Conservation (phyloP, 2,888 invertebrate genomes). For the Tyria jacobaeae region DNA sequence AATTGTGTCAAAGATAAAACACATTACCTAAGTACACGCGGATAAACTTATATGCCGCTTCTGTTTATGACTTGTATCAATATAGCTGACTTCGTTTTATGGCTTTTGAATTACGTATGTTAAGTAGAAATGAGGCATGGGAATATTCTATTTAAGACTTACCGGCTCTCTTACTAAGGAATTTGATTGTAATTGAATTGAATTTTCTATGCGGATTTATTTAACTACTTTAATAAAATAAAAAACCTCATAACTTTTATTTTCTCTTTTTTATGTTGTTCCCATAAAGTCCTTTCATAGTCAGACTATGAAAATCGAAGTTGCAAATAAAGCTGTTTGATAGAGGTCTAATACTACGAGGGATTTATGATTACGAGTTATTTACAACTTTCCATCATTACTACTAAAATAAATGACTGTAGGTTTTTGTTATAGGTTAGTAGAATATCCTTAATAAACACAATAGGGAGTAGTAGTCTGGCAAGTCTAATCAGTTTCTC, state of each 20-base stretch:
- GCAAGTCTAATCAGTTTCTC: not conserved
- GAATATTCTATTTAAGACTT: constrained; percentile 63
- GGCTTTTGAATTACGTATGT: constrained; percentile 74
- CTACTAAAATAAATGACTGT: constrained; percentile 28
- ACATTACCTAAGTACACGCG: no score
- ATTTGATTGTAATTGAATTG: constrained; percentile 63
- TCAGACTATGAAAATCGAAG: constrained; percentile 46
- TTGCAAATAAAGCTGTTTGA: constrained; percentile 31
- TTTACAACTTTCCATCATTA: constrained; percentile 32
- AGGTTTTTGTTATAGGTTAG: constrained; percentile 23
- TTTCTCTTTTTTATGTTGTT: constrained; percentile 40
- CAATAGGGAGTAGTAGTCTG: not conserved
- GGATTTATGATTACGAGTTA: constrained; percentile 30
- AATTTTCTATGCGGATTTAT: constrained; percentile 44
- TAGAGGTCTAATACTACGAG: constrained; percentile 30
- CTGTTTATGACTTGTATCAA: constrained; percentile 47
- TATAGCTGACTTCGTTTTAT: constrained; percentile 63
- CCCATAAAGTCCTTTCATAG: constrained; percentile 49
- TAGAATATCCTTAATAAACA: constrained; percentile 14
- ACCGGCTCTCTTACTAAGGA: constrained; percentile 46
- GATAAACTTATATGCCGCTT: no score
- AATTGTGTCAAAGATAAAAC: no score
- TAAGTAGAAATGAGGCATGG: constrained; percentile 75
- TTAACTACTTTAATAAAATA: constrained; percentile 53
- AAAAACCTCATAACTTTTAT: constrained; percentile 50